A percentile compares a stretch with the other conserved stretches of the same genome.
These are phyloP conservation scores for Masnerella sp. DNA, from an alignment of 2,888 invertebrate species.

Conservation along the genomic window DNA sequence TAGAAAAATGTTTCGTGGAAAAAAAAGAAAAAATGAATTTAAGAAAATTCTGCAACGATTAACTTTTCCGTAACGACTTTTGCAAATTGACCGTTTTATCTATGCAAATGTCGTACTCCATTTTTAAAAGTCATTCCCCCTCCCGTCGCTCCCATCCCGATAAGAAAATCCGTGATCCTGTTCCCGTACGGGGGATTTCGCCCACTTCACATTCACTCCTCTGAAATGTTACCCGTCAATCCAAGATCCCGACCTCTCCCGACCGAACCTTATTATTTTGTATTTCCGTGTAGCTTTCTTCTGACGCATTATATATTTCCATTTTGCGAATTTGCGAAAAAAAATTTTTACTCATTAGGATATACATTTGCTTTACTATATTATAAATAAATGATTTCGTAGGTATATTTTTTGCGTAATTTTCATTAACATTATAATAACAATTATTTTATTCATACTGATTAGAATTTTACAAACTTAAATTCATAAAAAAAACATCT, in stretches of 20 bases:
- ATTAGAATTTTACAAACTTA: too few relatives aligned
- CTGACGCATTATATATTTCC: neutral
- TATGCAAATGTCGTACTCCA: constrained; percentile 37
- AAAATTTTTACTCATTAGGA: too few relatives aligned
- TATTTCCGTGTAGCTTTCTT: constrained; percentile 6
- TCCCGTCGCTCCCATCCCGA: constrained; percentile 74
- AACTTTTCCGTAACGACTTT: constrained; percentile 16
- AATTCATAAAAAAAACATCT: too few relatives aligned
- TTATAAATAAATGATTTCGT: too few relatives aligned
- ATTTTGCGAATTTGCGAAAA: too few relatives aligned
- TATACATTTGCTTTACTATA: too few relatives aligned
- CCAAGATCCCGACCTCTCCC: constrained; percentile 68
- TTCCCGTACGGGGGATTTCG: constrained; percentile 74
- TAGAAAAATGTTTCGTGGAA: too few relatives aligned
- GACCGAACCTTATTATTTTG: constrained; percentile 63
- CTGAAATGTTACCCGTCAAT: constrained; percentile 62
- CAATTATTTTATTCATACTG: too few relatives aligned
- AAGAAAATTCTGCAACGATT: neutral
- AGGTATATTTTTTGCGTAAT: too few relatives aligned
- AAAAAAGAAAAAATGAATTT: too few relatives aligned
- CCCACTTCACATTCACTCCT: constrained; percentile 58
- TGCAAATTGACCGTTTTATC: constrained; percentile 47
- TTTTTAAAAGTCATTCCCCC: constrained; percentile 67
- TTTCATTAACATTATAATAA: too few relatives aligned
- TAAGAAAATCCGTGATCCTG: constrained; percentile 72